Evolutionary conservation across 2,888 invertebrate species (phyloP).

Genomic region (Linyphia triangularis): DNA sequence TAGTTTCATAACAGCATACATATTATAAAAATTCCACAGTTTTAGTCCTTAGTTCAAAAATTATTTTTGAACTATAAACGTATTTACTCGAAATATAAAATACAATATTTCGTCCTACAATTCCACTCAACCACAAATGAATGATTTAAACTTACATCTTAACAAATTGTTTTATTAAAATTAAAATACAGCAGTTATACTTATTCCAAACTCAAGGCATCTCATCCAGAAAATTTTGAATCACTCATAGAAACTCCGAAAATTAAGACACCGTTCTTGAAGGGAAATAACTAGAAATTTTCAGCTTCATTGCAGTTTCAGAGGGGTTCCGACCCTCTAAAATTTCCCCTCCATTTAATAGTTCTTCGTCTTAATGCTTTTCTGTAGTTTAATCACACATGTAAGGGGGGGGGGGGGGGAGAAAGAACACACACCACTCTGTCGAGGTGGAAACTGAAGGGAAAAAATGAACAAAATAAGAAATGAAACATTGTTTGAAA

Average conservation of each 20-base stretch:
- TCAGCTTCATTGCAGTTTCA: slow-evolving; percentile 7
- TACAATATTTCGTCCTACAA: no score
- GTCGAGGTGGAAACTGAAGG: background rate
- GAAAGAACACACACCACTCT: background rate
- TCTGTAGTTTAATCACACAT: slow-evolving; percentile 16
- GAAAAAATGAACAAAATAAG: slow-evolving; percentile 42
- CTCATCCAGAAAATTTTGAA: background rate
- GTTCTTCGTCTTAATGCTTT: slow-evolving; percentile 27
- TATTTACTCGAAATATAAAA: no score
- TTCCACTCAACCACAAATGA: no score
- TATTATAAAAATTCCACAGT: no score
- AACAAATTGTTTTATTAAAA: background rate
- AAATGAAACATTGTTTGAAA: slow-evolving; percentile 62
- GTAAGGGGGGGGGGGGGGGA: background rate
- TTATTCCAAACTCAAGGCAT: background rate
- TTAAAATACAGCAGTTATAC: background rate
- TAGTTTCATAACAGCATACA: no score
- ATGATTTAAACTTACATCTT: no score
- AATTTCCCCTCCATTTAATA: slow-evolving; percentile 42
- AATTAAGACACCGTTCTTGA: background rate
- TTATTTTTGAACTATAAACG: no score
- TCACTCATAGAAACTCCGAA: background rate
- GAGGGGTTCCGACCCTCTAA: background rate
- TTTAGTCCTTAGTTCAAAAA: no score
- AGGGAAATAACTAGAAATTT: background rate